Evolutionary conservation across 2,797 vertebrate genomes (phyloP).

Genomic region (Distichodus sexfasciatus): DNA sequence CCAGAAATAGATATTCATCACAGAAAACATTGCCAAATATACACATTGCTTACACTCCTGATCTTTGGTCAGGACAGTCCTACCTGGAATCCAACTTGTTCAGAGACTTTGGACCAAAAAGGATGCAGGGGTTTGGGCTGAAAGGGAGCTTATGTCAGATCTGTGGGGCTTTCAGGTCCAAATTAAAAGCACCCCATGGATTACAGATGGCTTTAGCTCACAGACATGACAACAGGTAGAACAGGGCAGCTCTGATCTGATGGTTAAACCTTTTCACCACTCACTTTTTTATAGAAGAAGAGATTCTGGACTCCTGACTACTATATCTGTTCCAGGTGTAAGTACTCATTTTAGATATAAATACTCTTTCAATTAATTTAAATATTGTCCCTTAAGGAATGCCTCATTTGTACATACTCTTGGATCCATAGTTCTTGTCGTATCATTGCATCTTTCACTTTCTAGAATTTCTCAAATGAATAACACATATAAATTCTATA

Average conservation of each 20-base stretch:
- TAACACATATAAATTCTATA: neutral
- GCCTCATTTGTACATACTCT: too few species aligned
- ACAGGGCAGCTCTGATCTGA: constrained; percentile 30
- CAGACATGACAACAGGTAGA: constrained; percentile 21
- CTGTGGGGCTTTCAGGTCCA: constrained; percentile 29
- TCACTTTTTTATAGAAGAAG: neutral
- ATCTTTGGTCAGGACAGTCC: neutral
- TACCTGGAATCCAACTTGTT: neutral
- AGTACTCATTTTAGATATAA: too few species aligned
- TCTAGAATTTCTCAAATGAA: neutral
- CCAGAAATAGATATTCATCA: too few species aligned
- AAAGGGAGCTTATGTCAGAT: constrained; percentile 41
- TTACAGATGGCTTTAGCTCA: constrained; percentile 31
- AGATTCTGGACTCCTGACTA: too few species aligned
- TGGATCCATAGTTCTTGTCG: too few species aligned
- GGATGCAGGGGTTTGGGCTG: constrained; percentile 20
- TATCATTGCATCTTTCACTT: too few species aligned
- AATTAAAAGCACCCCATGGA: constrained; percentile 44
- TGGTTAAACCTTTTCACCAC: constrained; percentile 29
- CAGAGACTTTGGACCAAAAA: constrained; percentile 3
- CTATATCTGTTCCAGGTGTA: too few species aligned
- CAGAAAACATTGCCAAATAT: too few species aligned
- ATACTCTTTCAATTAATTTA: too few species aligned
- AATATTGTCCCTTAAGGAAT: too few species aligned
- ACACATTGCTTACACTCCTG: too few species aligned